Conservation (phyloP, 64 coral and sea anemone species). For the Hydrozoanthus tunicans region DNA sequence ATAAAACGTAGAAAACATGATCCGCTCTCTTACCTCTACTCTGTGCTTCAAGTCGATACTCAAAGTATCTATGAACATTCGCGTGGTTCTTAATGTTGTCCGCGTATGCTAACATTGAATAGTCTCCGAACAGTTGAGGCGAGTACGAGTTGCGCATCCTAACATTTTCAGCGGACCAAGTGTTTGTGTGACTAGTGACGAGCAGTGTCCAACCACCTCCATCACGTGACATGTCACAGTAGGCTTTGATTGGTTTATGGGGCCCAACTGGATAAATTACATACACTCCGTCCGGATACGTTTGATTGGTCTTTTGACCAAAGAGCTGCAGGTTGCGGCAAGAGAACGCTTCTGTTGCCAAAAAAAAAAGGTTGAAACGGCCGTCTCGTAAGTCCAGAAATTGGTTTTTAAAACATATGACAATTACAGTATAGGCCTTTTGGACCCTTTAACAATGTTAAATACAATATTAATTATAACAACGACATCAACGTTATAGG, state of each 20-base stretch:
- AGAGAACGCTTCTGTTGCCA: constrained; percentile 6
- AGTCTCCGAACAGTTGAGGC: constrained; percentile 1
- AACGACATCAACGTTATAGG: too few relatives aligned
- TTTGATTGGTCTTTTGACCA: not conserved
- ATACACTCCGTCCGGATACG: constrained; percentile 34
- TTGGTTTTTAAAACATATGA: too few relatives aligned
- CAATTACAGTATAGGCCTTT: too few relatives aligned
- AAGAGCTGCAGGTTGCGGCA: constrained; percentile 15
- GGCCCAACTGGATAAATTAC: constrained; percentile 12
- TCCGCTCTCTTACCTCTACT: constrained; percentile 27
- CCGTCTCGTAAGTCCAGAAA: too few relatives aligned
- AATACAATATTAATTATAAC: too few relatives aligned
- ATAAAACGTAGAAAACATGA: too few relatives aligned
- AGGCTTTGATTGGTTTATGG: constrained; percentile 18
- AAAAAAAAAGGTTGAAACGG: not conserved
- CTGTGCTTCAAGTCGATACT: constrained; percentile 49
- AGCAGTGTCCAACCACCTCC: constrained; percentile 47
- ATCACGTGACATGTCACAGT: constrained; percentile 40
- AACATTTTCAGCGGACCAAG: constrained; percentile 21
- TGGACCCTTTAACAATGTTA: too few relatives aligned
- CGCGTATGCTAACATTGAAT: constrained; percentile 18
- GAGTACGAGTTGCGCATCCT: not conserved
- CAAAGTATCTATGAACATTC: not conserved
- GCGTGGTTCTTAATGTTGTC: constrained; percentile 19
- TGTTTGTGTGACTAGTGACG: constrained; percentile 40